These are phyloP conservation scores for Brachypteracias leptosomus DNA, from an alignment of 2,113 vertebrate genomes.

Conservation along the genomic window DNA sequence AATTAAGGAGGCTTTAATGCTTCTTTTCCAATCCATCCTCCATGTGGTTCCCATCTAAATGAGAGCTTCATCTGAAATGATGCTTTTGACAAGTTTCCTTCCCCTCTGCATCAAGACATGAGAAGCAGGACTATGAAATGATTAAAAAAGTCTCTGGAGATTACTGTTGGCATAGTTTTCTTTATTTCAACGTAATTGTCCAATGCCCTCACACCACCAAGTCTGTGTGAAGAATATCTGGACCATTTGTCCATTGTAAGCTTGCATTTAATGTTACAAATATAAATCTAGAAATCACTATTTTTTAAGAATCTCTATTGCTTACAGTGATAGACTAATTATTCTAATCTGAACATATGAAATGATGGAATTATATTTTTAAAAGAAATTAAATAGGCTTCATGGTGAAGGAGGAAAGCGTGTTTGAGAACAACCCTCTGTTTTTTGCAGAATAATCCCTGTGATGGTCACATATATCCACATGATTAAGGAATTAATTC, in stretches of 20 bases:
- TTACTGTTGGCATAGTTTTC: not conserved
- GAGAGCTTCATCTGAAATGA: not conserved
- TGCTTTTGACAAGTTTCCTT: not conserved
- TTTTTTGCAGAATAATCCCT: not conserved
- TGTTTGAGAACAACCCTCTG: not conserved
- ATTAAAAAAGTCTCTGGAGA: not conserved
- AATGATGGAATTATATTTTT: not conserved
- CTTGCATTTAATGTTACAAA: not conserved
- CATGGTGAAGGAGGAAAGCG: not conserved
- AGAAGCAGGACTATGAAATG: not conserved
- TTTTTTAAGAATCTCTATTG: not conserved
- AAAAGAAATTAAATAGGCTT: not conserved
- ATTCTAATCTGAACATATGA: not conserved
- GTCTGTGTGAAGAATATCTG: not conserved
- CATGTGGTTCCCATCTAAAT: not conserved
- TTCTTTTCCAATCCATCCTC: not conserved
- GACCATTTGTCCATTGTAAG: not conserved
- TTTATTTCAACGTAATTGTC: not conserved
- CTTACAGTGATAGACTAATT: not conserved
- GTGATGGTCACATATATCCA: not conserved
- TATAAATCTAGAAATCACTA: not conserved
- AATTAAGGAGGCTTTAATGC: not conserved
- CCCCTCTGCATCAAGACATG: not conserved
- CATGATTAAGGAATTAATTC: constrained; percentile 38
- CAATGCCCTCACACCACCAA: not conserved